Evolutionary conservation across 2,888 invertebrate genomes (phyloP).

Genomic region (Caenorhabditis auriculariae): DNA sequence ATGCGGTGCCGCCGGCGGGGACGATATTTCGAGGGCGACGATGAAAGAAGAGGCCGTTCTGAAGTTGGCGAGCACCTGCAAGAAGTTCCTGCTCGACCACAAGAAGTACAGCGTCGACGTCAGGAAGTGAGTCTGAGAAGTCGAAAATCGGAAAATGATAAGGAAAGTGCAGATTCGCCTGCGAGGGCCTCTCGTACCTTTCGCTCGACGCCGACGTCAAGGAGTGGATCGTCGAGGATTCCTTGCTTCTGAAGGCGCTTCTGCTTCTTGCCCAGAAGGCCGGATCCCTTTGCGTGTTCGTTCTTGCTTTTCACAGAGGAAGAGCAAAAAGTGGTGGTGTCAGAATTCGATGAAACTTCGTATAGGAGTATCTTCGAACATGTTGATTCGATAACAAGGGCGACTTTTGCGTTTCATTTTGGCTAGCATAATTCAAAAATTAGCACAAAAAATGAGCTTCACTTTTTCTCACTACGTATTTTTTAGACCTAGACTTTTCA

Average conservation of each 20-base stretch:
- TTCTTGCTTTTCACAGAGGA: neutral
- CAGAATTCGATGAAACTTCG: no score
- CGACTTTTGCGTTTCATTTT: no score
- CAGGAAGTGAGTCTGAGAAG: conserved; percentile 20
- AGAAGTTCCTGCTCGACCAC: conserved; percentile 69
- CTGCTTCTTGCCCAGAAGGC: conserved; percentile 43
- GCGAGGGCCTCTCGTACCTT: conserved; percentile 79
- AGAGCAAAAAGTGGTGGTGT: neutral
- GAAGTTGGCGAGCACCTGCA: conserved; percentile 89
- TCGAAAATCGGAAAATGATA: no score
- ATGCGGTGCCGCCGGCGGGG: conserved; percentile 85
- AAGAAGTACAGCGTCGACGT: conserved; percentile 57
- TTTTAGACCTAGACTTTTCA: no score
- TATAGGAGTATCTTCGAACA: no score
- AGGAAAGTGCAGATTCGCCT: conserved; percentile 59
- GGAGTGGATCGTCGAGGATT: conserved; percentile 88
- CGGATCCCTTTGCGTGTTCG: conserved; percentile 40
- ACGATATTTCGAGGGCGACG: conserved; percentile 88
- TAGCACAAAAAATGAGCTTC: no score
- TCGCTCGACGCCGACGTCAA: conserved; percentile 98
- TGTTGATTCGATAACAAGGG: no score
- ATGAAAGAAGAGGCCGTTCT: conserved; percentile 92
- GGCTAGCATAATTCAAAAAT: no score
- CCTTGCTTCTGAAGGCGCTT: conserved; percentile 71
- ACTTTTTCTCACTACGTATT: no score